Conservation (phyloP, 2,113 vertebrate genomes). For the Nesogale talazaci region DNA sequence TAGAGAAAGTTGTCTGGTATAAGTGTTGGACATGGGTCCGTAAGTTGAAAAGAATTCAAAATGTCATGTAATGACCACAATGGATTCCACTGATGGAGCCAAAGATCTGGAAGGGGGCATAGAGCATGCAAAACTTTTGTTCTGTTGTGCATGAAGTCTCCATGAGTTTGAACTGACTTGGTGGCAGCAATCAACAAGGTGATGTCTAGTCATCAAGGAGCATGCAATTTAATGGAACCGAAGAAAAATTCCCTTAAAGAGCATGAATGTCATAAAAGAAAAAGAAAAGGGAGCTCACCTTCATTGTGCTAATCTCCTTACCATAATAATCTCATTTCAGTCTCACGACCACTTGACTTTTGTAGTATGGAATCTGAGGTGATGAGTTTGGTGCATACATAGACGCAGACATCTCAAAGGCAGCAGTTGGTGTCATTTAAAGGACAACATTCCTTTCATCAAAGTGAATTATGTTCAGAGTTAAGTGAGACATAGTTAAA, state of each 20-base stretch:
- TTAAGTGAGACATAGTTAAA: neutral
- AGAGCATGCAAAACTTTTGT: neutral
- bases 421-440: neutral
- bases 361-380: neutral
- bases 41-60: neutral
- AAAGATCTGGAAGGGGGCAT: neutral
- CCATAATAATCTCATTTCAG: constrained; percentile 11
- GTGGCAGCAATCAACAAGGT: neutral
- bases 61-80: neutral
- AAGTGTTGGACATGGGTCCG: neutral
- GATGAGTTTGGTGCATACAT: too few species aligned
- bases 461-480: neutral
- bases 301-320: neutral
- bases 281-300: neutral
- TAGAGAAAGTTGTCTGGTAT: neutral
- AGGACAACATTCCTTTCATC: neutral
- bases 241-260: neutral
- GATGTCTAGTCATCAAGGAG: neutral
- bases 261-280: neutral
- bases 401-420: neutral
- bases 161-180: neutral
- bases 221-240: neutral
- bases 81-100: neutral
- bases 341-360: neutral
- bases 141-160: neutral